Base-by-base conservation (phyloP, 2,113 vertebrate species). In the Scomber scombrus region DNA sequence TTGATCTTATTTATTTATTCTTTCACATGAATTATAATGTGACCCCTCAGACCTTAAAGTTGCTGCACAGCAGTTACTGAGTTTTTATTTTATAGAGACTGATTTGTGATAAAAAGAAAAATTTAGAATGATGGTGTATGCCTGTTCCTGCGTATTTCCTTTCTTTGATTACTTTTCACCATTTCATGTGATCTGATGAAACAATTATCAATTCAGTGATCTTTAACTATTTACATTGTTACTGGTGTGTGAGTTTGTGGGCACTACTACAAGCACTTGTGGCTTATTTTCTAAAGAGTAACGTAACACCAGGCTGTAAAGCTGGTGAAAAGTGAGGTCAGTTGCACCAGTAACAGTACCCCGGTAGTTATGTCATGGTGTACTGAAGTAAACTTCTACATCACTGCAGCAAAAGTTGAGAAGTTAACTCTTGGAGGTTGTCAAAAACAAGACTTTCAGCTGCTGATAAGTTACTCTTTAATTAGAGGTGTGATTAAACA, bases 401-500 rank as follows among this genome's bases (percentile, higher is more conserved):
- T 77, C 34, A 15, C 50, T 67, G 66, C 50, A 40, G 43, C 52
- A 50, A 26, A 26, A 61, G 61, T 31, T 34, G 16, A 86, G 51
- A 19, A 58, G 18, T 51, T 70, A 21, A 54, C 2, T 18, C 1
- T 19, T 46, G 4, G 12, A 60, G 26, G 66, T 75, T 14, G 1
- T 2, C 47, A 34, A 43, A 73, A 77, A 61, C 60, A 46, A 46
- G n/a, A 70, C 34, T 45, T 60, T 67, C 4, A 57, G 47, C 19
- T 12, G 26, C 10, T 75, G 63, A 88, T 49, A 71, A 80, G 40
- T 54, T 49, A 2, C 29, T 50, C 12, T 58, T 71, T 66, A 75
- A 85, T 86, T 85, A 78, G 34, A 68, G 61, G 12, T 5, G 13
- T 56, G 65, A 70, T 78, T 49, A 72, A 82, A 70, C 46, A 50